phyloP scores from a whole-genome alignment of 2,113 vertebrate genomes.

The Centropus unirufus region DNA sequence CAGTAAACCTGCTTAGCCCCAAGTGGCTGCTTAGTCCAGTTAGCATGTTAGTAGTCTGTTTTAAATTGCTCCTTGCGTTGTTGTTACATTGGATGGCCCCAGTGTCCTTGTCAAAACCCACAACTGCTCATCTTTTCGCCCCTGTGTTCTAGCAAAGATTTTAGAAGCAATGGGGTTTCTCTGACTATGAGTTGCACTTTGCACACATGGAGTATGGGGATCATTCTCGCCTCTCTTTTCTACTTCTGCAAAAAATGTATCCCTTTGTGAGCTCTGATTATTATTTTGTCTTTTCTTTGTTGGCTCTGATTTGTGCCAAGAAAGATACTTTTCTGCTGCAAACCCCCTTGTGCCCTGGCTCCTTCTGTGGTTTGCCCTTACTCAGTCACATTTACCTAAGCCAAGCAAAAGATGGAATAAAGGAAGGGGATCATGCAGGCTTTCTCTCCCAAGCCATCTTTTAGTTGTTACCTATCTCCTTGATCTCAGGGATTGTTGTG shows the following conservation, averaged over 20 bases:
- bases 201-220: not conserved
- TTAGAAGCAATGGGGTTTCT: not conserved
- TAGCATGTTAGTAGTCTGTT: not conserved
- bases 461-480: not conserved
- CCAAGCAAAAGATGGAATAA: not conserved
- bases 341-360: not conserved
- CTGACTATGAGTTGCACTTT: not conserved
- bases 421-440: not conserved
- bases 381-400: not conserved
- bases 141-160: not conserved
- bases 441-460: not conserved
- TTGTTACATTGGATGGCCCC: not conserved
- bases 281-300: not conserved
- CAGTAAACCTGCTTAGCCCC: not conserved
- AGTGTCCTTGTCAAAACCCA: not conserved
- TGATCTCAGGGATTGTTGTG: not conserved
- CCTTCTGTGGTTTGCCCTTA: not conserved
- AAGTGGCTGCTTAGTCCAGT: not conserved
- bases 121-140: not conserved
- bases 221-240: not conserved
- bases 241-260: not conserved
- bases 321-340: not conserved
- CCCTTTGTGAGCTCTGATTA: not conserved
- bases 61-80: not conserved
- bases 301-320: not conserved